These are phyloP conservation scores for Furnarius figulus DNA, from an alignment of 2,113 vertebrate species.

Conservation along the genomic window DNA sequence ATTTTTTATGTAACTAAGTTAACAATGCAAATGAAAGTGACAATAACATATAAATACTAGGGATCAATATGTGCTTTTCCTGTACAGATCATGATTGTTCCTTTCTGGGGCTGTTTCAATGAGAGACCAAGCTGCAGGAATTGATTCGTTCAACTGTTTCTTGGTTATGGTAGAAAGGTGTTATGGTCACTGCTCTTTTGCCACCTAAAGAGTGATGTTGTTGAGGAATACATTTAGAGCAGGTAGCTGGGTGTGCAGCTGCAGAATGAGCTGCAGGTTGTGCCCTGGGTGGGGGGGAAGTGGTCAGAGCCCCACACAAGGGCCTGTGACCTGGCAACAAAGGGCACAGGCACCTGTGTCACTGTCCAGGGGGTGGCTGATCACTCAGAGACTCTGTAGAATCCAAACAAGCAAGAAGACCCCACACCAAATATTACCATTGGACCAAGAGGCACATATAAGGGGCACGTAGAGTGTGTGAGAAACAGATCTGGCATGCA, in stretches of 20 bases:
- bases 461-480: fast-evolving
- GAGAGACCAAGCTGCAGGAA: background rate
- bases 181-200: background rate
- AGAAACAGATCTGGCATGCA: background rate
- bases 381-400: background rate
- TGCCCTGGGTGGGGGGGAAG: background rate
- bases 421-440: background rate
- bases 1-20: background rate
- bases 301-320: background rate
- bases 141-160: background rate
- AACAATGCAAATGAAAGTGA: background rate
- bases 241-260: background rate
- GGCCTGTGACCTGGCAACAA: background rate
- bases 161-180: background rate
- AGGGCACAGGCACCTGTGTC: background rate
- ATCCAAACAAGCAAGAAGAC: background rate
- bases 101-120: background rate
- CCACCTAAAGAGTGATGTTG: too few relatives aligned
- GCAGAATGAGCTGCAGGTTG: background rate
- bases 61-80: background rate
- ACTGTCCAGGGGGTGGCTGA: background rate
- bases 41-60: background rate
- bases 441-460: background rate
- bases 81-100: background rate
- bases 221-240: background rate